Conservation (phyloP, 2,888 invertebrate genomes). For the Asteroscopus sphinx region DNA sequence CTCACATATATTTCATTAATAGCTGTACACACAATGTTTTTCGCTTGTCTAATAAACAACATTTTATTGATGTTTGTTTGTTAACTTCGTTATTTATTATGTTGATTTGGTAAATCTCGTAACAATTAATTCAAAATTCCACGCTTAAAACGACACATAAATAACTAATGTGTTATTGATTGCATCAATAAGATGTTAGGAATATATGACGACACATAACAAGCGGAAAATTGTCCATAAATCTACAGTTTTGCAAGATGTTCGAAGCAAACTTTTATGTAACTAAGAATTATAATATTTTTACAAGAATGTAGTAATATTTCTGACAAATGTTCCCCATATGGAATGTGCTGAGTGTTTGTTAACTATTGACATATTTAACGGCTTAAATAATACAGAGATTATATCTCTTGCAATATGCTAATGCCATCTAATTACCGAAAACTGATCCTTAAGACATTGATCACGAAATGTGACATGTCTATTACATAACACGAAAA, state of each 20-base stretch:
- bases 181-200: conserved; percentile 28
- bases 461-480: conserved; percentile 82
- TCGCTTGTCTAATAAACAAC: background rate
- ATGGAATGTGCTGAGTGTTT: conserved; percentile 49
- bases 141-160: conserved; percentile 20
- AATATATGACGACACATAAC: conserved; percentile 27
- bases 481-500: conserved; percentile 72
- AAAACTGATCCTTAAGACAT: conserved; percentile 83
- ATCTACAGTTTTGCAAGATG: conserved; percentile 36
- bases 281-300: conserved; percentile 41
- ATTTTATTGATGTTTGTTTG: background rate
- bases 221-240: conserved; percentile 43
- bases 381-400: conserved; percentile 48
- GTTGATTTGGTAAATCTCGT: conserved; percentile 1
- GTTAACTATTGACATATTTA: conserved; percentile 49
- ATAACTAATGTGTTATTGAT: conserved; percentile 27
- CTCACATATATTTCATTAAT: conserved; percentile 6
- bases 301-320: conserved; percentile 42
- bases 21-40: background rate
- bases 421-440: conserved; percentile 85
- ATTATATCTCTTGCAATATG: conserved; percentile 74
- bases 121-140: conserved; percentile 23
- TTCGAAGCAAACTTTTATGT: conserved; percentile 24
- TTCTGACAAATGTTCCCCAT: conserved; percentile 50
- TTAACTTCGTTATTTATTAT: conserved; percentile 16